A percentile compares a stretch with the other conserved stretches of the same genome.
phyloP scores from a whole-genome alignment of 2,113 vertebrate genomes.

The Sinocyclocheilus maitianheensis region DNA sequence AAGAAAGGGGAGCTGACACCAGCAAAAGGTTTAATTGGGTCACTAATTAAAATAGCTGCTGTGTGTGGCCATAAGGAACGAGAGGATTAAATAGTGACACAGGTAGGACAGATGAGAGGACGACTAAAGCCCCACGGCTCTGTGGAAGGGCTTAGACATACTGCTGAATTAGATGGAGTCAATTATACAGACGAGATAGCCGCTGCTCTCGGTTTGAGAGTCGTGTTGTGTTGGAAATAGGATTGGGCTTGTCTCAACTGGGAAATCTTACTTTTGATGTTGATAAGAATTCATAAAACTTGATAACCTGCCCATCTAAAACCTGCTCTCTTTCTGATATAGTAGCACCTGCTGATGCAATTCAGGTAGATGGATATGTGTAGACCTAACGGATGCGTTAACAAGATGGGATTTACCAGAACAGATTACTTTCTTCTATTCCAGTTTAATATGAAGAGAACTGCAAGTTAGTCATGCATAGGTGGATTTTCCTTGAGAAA shows the following conservation, averaged over 20 bases:
- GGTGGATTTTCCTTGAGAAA: neutral
- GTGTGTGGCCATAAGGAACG: slow-evolving; percentile 69
- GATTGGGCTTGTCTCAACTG: slow-evolving; percentile 4
- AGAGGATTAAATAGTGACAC: slow-evolving; percentile 75
- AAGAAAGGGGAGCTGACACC: slow-evolving; percentile 69
- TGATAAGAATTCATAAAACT: slow-evolving; percentile 28
- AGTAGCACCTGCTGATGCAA: neutral
- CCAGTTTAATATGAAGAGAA: neutral
- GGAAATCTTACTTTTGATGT: slow-evolving; percentile 35
- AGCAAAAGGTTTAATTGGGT: slow-evolving; percentile 79
- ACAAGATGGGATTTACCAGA: neutral
- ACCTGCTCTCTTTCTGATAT: neutral
- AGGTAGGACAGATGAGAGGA: slow-evolving; percentile 59
- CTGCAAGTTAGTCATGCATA: neutral
- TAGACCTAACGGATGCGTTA: neutral
- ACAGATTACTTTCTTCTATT: neutral
- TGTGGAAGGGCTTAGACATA: slow-evolving; percentile 14
- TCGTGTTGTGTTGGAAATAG: slow-evolving; percentile 39
- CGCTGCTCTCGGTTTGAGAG: neutral
- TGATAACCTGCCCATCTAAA: slow-evolving; percentile 4
- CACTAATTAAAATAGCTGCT: slow-evolving; percentile 86
- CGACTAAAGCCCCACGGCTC: slow-evolving; percentile 32
- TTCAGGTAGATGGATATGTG: neutral
- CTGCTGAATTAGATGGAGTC: slow-evolving; percentile 27
- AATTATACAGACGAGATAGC: slow-evolving; percentile 31